Conservation (phyloP, 2,113 vertebrate genomes). For the Anarhynchus alexandrinus region DNA sequence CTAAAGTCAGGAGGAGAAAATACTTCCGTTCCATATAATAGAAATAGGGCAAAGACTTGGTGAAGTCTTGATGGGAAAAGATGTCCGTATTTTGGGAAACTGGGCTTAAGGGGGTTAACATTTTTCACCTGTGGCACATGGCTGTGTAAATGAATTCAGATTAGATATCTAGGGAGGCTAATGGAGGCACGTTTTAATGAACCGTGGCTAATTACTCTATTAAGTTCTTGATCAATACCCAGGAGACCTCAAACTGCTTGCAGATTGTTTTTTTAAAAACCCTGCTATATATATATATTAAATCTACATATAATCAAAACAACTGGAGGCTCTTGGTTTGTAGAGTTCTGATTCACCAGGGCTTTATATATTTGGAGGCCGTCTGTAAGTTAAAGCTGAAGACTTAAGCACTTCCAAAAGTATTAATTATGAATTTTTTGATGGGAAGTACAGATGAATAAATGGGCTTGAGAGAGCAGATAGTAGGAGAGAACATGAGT, state of each 20-base stretch:
- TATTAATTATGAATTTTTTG: neutral
- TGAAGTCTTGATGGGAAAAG: neutral
- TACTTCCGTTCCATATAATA: neutral
- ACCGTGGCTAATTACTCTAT: constrained; percentile 33
- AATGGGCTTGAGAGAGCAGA: neutral
- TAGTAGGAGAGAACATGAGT: neutral
- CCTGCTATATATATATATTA: neutral
- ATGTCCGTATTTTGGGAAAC: neutral
- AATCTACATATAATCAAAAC: neutral
- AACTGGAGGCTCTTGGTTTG: neutral
- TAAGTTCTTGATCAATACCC: constrained; percentile 46
- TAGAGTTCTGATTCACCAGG: neutral
- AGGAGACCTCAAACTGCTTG: neutral
- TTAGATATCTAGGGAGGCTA: neutral
- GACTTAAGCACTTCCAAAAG: neutral
- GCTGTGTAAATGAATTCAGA: constrained; percentile 20
- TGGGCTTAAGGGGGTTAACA: neutral
- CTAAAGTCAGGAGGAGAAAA: neutral
- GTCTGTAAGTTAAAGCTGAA: neutral
- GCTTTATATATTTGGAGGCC: neutral
- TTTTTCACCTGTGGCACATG: neutral
- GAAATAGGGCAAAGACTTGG: neutral
- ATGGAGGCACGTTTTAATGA: constrained; percentile 47
- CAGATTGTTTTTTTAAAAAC: neutral
- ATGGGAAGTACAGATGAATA: neutral